Evolutionary conservation across 2,888 invertebrate species (phyloP).

Genomic region (Abrostola triplasia): DNA sequence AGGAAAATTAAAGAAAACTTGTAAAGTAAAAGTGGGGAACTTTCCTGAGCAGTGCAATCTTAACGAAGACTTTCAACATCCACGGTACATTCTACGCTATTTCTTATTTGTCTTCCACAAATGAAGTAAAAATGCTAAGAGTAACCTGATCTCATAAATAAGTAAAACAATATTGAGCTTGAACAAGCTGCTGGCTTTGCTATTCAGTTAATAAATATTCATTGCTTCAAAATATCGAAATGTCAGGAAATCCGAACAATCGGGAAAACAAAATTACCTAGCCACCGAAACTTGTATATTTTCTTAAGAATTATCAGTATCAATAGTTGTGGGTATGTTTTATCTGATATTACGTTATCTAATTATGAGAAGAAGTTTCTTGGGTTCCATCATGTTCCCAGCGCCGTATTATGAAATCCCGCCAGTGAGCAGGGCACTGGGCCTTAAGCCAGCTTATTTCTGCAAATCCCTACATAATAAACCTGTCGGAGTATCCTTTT

Average conservation of each 20-base stretch:
- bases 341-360: not conserved
- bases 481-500: too few species aligned
- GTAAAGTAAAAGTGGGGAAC: constrained; percentile 21
- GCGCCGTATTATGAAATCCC: too few species aligned
- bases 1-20: constrained; percentile 29
- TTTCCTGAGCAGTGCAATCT: constrained; percentile 17
- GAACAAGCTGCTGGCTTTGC: not conserved
- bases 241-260: not conserved
- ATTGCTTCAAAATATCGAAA: constrained; percentile 12
- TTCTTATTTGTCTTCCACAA: not conserved
- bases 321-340: constrained; percentile 1
- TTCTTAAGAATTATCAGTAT: constrained; percentile 8
- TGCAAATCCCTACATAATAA: too few species aligned
- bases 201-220: not conserved
- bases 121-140: not conserved
- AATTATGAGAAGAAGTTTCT: too few species aligned
- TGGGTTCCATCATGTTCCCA: too few species aligned
- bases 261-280: constrained; percentile 2
- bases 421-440: too few species aligned
- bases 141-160: not conserved
- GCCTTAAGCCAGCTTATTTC: too few species aligned
- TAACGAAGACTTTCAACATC: constrained; percentile 9
- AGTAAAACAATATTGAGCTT: constrained; percentile 12
- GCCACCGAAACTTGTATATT: constrained; percentile 9
- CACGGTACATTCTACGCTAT: not conserved